These are phyloP conservation scores for Rhinolophus sinicus DNA, from an alignment of 2,113 vertebrate species.

Conservation along the genomic window DNA sequence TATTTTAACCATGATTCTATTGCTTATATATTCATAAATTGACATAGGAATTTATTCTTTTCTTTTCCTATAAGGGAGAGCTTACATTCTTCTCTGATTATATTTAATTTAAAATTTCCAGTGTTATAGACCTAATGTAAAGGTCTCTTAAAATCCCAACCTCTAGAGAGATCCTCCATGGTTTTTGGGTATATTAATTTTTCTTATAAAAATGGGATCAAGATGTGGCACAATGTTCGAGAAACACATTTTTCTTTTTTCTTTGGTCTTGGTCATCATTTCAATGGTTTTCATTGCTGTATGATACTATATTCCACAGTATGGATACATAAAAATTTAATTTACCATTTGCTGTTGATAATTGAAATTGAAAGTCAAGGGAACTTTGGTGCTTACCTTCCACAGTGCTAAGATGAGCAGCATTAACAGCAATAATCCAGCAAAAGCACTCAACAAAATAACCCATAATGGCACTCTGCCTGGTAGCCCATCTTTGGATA, in stretches of 20 bases:
- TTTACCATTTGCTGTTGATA: background rate
- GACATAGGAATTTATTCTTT: background rate
- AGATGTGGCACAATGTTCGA: background rate
- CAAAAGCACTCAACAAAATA: slow-evolving; percentile 94
- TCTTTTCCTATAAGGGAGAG: background rate
- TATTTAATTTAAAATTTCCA: background rate
- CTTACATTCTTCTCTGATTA: background rate
- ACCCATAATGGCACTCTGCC: slow-evolving; percentile 95
- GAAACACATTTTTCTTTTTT: background rate
- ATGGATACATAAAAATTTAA: background rate
- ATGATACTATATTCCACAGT: background rate
- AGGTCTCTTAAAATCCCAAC: too few relatives aligned
- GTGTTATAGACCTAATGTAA: background rate
- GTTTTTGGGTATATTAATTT: background rate
- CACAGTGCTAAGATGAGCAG: slow-evolving; percentile 95
- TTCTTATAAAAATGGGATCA: background rate
- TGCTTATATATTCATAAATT: background rate
- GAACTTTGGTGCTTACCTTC: slow-evolving; percentile 89
- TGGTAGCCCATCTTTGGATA: slow-evolving; percentile 90
- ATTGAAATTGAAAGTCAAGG: background rate
- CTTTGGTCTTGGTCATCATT: background rate
- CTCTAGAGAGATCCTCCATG: background rate
- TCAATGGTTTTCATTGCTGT: background rate
- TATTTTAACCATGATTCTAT: background rate
- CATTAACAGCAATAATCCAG: slow-evolving; percentile 93